These are phyloP conservation scores for Drosophila prosaltans DNA, from an alignment of 1,140 invertebrate species.

Conservation along the genomic window DNA sequence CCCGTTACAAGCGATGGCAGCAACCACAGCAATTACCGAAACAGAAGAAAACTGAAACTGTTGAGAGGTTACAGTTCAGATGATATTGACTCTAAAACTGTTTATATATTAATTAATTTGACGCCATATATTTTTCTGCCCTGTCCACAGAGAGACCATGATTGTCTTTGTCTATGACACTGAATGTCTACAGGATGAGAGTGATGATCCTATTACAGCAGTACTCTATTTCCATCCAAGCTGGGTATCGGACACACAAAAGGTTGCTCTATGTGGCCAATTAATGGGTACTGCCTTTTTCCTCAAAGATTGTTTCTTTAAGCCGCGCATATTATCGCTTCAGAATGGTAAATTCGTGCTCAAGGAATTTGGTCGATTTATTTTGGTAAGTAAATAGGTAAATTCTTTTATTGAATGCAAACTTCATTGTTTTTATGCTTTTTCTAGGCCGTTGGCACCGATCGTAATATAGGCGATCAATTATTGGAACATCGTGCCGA, in stretches of 20 bases:
- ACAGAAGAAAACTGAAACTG: constrained; percentile 3
- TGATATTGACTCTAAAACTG: constrained; percentile 21
- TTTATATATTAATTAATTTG: background rate
- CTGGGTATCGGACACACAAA: constrained; percentile 92
- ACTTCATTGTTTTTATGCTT: constrained; percentile 15
- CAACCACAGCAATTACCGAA: constrained; percentile 36
- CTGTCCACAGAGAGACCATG: constrained; percentile 89
- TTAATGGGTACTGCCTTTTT: constrained; percentile 92
- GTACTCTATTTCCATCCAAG: constrained; percentile 94
- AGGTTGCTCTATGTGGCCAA: constrained; percentile 91
- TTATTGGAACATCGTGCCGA: constrained; percentile 89
- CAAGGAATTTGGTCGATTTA: constrained; percentile 90
- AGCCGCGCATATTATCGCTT: constrained; percentile 89
- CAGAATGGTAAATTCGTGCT: constrained; percentile 94
- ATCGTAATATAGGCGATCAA: constrained; percentile 92
- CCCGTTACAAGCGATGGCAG: constrained; percentile 58
- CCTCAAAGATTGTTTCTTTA: constrained; percentile 88
- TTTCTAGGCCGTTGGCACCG: constrained; percentile 91
- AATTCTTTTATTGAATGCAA: constrained; percentile 20
- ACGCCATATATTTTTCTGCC: too few relatives aligned
- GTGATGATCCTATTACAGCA: constrained; percentile 93
- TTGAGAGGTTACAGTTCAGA: constrained; percentile 44
- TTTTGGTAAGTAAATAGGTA: constrained; percentile 85
- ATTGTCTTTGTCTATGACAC: constrained; percentile 95
- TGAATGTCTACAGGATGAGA: constrained; percentile 89